Evolutionary conservation across 37 sponge, comb jelly and placozoan genomes (phyloP), one percentile per base, ranked within the genome.

Genomic region (Petrosia ficiformis): DNA sequence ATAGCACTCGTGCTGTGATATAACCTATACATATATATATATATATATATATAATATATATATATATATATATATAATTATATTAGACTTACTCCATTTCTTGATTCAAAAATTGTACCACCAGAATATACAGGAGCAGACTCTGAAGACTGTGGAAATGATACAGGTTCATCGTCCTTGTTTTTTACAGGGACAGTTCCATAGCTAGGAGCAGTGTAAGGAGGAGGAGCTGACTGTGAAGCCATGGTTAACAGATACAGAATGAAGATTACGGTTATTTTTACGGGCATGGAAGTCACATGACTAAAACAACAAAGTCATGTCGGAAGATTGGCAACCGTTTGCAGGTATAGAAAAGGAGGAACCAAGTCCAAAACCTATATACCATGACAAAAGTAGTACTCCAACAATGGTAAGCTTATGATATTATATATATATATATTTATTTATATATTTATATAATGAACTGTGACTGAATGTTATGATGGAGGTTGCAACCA

Each of bases 381-480:
- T 68, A 11, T 68, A 35, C 69, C 35, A 35, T 68, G 42, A 68
- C 38, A 39, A 22, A 68, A 39, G 21, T 14, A 68, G 38, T 29
- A 28, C 69, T 6, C 69, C 39, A n/a, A 22, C 42, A 32, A 39
- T 35, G 39, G 69, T 39, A 16, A 22, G 22, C 26, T 26, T 29
- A 6, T 22, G 63, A 8, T 29, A 61, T 59, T 63, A 71, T 71
- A 3, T 39, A 58, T 54, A 57, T 57, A 38, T 68, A 16, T 56
- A 80, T 64, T 71, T 56, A 80, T 44, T 8, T 48, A 48, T 48
- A 19, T 48, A 14, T 19, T n/a, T n/a, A n/a, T n/a, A n/a, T n/a
- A n/a, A n/a, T n/a, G n/a, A n/a, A n/a, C n/a, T n/a, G n/a, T n/a
- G n/a, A n/a, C n/a, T n/a, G n/a, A n/a, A n/a, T n/a, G n/a, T n/a